Percentiles rank a stretch among this genome's conserved stretches.
Evolutionary conservation across 2,888 invertebrate genomes (phyloP).

Genomic region (Watsonalla binaria): DNA sequence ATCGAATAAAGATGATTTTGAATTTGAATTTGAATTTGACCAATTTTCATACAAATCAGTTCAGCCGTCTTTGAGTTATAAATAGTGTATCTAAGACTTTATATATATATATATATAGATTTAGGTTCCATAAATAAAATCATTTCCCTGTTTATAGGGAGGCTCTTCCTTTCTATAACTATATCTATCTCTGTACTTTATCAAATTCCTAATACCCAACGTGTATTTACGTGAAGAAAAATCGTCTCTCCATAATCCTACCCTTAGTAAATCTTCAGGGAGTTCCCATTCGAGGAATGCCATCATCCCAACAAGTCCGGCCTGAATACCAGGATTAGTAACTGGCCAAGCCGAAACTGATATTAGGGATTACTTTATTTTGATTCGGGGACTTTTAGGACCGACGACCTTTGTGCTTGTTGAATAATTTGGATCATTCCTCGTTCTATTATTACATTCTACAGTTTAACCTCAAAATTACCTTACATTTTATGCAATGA

Average conservation of each 20-base stretch:
- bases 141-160: no score
- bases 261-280: neutral
- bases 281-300: conserved; percentile 9
- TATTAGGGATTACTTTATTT: conserved; percentile 17
- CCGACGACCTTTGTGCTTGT: conserved; percentile 17
- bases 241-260: neutral
- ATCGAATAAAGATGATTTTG: no score
- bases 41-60: no score
- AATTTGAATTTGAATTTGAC: no score
- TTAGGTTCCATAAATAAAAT: no score
- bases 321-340: conserved; percentile 1
- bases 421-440: neutral
- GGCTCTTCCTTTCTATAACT: no score
- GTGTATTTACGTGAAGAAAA: neutral
- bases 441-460: no score
- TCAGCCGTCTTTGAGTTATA: no score
- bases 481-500: no score
- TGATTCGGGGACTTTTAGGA: conserved; percentile 12
- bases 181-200: neutral
- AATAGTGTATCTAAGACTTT: no score
- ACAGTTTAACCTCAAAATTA: no score
- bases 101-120: no score
- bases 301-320: conserved; percentile 9
- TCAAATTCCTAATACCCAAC: neutral
- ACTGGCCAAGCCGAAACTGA: conserved; percentile 7